Evolutionary conservation across 2,888 invertebrate species (phyloP), one percentile per base, ranked within the genome.

Genomic region (Phortica okadai): DNA sequence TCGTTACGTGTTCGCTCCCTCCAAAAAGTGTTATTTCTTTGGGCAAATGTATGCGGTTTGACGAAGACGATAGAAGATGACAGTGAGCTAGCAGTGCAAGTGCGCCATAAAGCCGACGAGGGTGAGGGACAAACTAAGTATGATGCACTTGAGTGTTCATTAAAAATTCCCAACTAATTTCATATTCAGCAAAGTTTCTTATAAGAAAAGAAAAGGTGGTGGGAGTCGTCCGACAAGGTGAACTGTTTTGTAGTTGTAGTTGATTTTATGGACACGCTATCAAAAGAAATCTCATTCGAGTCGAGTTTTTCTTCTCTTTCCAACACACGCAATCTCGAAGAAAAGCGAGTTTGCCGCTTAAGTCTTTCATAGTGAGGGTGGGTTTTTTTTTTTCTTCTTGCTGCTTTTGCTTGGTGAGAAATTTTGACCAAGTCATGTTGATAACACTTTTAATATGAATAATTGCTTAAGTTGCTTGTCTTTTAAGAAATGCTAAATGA

Each of bases 121-220:
- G 76, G 70, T 59, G 62, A 76, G 75, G 73, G 69, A 33, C 33
- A 33, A 33, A 33, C 33, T 33, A 75, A 75, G 77, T 79, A 79
- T 82, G 79, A 81, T 83, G 85, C 80, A 79, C 82, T 79, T 81
- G 80, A 84, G 79, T 79, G 81, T 81, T 82, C 85, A 88, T 88
- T 88, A 86, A 83, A 82, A 85, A 85, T 87, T 82, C 81, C 81
- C 88, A 81, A 83, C 85, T 88, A 83, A 88, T 85, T 85, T 85
- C 85, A 83, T 83, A 88, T 88, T 86, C 85, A 85, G 80, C 44
- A 14, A 16, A 33, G 41, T 81, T 79, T 86, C 85, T 88, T 85
- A 85, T 88, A 85, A 83, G 85, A 88, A 79, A 81, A 75, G 77
- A 74, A 4, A 62, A 33, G 33, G 33, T 33, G 33, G 33, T 33